These are phyloP conservation scores for Aphelocoma californica DNA, from an alignment of 2,797 vertebrate genomes.

Conservation along the genomic window DNA sequence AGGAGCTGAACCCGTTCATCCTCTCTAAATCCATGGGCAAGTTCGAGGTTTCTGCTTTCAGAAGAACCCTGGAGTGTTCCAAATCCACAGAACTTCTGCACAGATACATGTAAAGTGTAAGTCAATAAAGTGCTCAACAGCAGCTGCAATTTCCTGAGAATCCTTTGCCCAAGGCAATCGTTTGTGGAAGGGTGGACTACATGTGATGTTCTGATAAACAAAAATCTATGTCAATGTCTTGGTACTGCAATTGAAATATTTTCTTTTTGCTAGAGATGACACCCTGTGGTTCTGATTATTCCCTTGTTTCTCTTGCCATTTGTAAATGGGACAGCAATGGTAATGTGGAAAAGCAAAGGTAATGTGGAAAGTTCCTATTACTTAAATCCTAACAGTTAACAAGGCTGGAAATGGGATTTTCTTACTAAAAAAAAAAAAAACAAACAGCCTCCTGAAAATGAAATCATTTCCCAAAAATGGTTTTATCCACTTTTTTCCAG, in stretches of 20 bases:
- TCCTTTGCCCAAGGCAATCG: not conserved
- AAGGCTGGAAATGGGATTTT: not conserved
- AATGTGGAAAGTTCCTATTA: not conserved
- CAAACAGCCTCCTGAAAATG: not conserved
- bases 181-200: not conserved
- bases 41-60: not conserved
- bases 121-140: not conserved
- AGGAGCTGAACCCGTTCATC: not conserved
- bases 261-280: not conserved
- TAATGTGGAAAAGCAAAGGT: not conserved
- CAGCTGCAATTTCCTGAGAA: not conserved
- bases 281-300: not conserved
- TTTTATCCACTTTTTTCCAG: not conserved
- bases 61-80: accelerated
- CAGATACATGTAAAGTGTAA: not conserved
- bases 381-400: not conserved
- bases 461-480: not conserved
- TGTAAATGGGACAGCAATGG: not conserved
- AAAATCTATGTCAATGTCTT: not conserved
- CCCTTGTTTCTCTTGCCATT: not conserved
- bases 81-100: not conserved
- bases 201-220: not conserved
- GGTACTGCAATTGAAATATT: not conserved
- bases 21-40: not conserved
- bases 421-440: not conserved